Evolutionary conservation across 2,888 invertebrate genomes (phyloP).

Genomic region (Nemapogon koenigi): DNA sequence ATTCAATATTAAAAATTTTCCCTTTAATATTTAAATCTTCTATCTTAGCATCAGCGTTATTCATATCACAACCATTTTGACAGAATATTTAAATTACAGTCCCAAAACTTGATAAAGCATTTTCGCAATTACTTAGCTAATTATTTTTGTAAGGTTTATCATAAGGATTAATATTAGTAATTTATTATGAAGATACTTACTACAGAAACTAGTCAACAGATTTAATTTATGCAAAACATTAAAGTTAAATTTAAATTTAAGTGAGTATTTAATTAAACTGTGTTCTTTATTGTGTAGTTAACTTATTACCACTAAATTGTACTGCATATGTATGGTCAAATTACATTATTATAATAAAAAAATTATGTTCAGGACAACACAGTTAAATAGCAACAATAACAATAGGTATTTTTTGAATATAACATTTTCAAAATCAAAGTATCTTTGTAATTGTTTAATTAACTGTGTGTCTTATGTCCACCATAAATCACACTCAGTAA

Average conservation of each 20-base stretch:
- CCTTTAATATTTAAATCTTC: too few relatives aligned
- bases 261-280: slow-evolving; percentile 55
- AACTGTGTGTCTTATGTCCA: slow-evolving; percentile 4
- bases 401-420: too few relatives aligned
- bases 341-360: not conserved
- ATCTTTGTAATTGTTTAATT: too few relatives aligned
- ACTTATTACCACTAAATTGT: slow-evolving; percentile 22
- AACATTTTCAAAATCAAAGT: too few relatives aligned
- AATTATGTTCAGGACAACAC: not conserved
- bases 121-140: not conserved
- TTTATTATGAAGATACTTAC: slow-evolving; percentile 63
- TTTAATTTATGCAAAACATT: slow-evolving; percentile 64
- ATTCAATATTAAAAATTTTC: too few relatives aligned
- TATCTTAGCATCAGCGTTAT: too few relatives aligned
- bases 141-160: slow-evolving; percentile 27
- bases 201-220: slow-evolving; percentile 62
- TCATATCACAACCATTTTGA: too few relatives aligned
- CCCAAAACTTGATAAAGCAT: not conserved
- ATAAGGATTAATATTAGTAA: slow-evolving; percentile 48
- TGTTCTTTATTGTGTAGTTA: slow-evolving; percentile 63
- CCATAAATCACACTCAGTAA: slow-evolving; percentile 1
- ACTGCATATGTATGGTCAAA: not conserved
- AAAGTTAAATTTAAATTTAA: slow-evolving; percentile 50
- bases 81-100: too few relatives aligned
- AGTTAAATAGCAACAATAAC: too few relatives aligned